phyloP scores from a whole-genome alignment of 2,113 vertebrate species.

The Sminthopsis crassicaudata region DNA sequence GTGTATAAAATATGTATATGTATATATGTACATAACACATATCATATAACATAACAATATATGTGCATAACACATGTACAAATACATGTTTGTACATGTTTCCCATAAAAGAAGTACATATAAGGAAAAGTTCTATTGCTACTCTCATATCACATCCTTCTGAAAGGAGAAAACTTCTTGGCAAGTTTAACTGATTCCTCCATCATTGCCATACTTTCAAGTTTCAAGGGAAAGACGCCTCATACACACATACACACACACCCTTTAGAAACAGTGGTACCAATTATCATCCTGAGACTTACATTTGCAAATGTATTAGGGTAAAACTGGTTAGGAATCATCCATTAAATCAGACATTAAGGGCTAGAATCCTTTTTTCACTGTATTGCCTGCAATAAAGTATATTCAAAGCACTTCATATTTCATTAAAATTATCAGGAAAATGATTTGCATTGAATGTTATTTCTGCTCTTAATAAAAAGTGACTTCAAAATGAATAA shows the following conservation, averaged over 20 bases:
- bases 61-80: too few species aligned
- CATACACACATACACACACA: not conserved
- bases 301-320: constrained; percentile 64
- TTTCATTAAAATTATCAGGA: constrained; percentile 84
- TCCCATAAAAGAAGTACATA: not conserved
- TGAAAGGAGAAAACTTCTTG: not conserved
- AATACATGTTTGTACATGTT: not conserved
- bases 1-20: too few species aligned
- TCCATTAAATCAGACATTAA: constrained; percentile 77
- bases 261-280: constrained; percentile 49
- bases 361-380: constrained; percentile 71
- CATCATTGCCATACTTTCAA: not conserved
- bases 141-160: not conserved
- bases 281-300: constrained; percentile 55
- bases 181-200: not conserved
- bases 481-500: constrained; percentile 79
- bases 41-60: too few species aligned
- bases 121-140: not conserved
- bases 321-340: constrained; percentile 66
- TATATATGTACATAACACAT: too few species aligned
- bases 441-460: constrained; percentile 83
- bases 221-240: not conserved
- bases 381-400: constrained; percentile 78
- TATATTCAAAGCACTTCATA: constrained; percentile 80
- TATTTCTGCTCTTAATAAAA: constrained; percentile 85